Percentiles rank a stretch among this genome's conserved stretches.
phyloP scores from a whole-genome alignment of 2,113 vertebrate species.

The Austrofundulus limnaeus region DNA sequence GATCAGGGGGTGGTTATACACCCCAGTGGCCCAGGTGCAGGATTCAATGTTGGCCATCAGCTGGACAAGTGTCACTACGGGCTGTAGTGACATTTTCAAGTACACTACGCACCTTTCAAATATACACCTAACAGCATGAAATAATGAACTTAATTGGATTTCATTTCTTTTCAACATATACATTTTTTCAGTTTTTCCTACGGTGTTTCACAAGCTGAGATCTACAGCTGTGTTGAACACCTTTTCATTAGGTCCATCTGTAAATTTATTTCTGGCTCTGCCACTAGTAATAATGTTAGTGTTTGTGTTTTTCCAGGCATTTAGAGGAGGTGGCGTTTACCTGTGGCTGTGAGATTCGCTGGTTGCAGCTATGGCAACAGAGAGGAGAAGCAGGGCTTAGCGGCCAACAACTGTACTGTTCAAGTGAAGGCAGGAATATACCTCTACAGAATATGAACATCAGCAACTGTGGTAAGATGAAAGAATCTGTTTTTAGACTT shows the following conservation, averaged over 20 bases:
- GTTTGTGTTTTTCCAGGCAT: slow-evolving; percentile 72
- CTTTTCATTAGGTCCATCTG: no score
- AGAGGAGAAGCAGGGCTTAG: slow-evolving; percentile 86
- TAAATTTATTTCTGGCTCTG: no score
- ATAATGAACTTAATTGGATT: no score
- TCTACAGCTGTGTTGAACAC: no score
- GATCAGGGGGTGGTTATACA: no score
- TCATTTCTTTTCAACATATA: no score
- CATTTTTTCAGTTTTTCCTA: background rate
- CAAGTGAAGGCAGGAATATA: slow-evolving; percentile 74
- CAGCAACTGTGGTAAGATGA: slow-evolving; percentile 88
- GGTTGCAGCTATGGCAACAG: slow-evolving; percentile 97
- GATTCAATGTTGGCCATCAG: no score
- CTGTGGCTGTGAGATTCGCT: slow-evolving; percentile 94
- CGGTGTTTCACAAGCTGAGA: background rate
- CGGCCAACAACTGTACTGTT: slow-evolving; percentile 86
- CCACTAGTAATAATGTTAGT: background rate
- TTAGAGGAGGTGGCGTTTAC: slow-evolving; percentile 90
- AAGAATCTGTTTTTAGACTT: background rate
- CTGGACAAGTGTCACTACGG: no score
- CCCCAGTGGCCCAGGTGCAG: no score
- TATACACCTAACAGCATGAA: no score
- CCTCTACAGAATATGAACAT: slow-evolving; percentile 90
- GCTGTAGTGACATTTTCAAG: no score
- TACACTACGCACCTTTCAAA: no score